Evolutionary conservation across 2,888 invertebrate species (phyloP), one percentile per base, ranked within the genome.

Genomic region (Sesamia inferens): DNA sequence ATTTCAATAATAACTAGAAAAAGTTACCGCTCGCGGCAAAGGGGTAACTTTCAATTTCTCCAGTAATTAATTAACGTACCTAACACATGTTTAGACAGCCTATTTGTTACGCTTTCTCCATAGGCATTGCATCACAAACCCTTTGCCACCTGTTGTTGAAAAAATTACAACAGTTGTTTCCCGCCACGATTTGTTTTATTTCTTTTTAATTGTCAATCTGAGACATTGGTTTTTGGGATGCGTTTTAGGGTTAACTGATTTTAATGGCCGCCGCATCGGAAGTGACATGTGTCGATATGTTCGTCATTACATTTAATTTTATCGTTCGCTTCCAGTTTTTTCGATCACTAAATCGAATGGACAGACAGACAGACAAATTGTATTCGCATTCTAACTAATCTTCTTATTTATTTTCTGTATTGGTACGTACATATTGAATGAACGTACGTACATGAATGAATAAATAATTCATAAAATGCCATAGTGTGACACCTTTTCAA

Each of bases 181-280:
- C 94, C 94, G 91, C 93, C 92, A 88, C 90, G 95, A 96, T 96
- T 96, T 96, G 95, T 96, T 96, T 96, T 96, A 96, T 96, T 95
- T 94, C 94, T 95, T 96, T 96, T 96, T 96, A 96, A 96, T 96
- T 96, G 95, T 96, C 90, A 79, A 89, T 87, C 83, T 84, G 85
- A 86, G 84, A 85, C 86, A 86, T 83, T 85, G 87, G 86, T 75
- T 90, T 86, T 87, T 86, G 55, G 81, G 85, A 86, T 87, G 86
- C 90, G 61, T 74, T 90, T 86, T 90, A 89, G 92, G 91, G 91
- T 94, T 94, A 94, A 94, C 91, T 92, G 94, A 95, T 95, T 95
- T 93, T 87, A 86, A 86, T 86, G 81, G 79, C 72, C 88, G 90
- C 88, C 87, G 92, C 87, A 91, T 95, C 94, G 96, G 96, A 96